Evolutionary conservation across 2,113 vertebrate species (phyloP).

Genomic region (Craseonycteris thonglongyai): DNA sequence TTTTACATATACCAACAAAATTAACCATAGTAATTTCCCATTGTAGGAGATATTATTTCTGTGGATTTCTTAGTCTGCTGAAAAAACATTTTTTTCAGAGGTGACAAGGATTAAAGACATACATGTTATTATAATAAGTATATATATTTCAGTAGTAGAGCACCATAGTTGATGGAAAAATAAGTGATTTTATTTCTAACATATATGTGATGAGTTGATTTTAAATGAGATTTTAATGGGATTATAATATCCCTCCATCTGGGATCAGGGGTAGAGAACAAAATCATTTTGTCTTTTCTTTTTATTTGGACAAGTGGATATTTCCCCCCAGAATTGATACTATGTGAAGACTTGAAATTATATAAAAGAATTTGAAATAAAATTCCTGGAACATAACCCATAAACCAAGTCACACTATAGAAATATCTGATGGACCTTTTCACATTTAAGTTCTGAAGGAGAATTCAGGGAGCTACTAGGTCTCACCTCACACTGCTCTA

Average conservation of each 20-base stretch:
- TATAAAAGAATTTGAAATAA: background rate
- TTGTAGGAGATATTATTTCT: background rate
- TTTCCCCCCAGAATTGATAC: background rate
- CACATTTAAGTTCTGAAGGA: background rate
- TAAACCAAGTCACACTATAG: background rate
- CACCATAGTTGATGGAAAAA: background rate
- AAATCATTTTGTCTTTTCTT: background rate
- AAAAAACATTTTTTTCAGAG: background rate
- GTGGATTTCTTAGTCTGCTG: background rate
- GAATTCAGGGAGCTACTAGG: background rate
- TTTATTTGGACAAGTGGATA: background rate
- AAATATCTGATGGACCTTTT: background rate
- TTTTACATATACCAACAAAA: background rate
- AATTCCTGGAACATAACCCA: background rate
- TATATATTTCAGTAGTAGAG: background rate
- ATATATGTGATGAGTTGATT: background rate
- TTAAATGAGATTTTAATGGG: conserved; percentile 9
- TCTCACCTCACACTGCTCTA: background rate
- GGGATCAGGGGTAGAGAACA: no score
- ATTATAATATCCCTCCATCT: background rate
- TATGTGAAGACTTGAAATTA: background rate
- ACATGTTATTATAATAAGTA: background rate
- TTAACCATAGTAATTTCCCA: background rate
- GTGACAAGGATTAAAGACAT: background rate
- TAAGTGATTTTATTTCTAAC: background rate